These are phyloP conservation scores for Pseudopleuronectes americanus DNA, from an alignment of 2,797 vertebrate species.

Conservation along the genomic window DNA sequence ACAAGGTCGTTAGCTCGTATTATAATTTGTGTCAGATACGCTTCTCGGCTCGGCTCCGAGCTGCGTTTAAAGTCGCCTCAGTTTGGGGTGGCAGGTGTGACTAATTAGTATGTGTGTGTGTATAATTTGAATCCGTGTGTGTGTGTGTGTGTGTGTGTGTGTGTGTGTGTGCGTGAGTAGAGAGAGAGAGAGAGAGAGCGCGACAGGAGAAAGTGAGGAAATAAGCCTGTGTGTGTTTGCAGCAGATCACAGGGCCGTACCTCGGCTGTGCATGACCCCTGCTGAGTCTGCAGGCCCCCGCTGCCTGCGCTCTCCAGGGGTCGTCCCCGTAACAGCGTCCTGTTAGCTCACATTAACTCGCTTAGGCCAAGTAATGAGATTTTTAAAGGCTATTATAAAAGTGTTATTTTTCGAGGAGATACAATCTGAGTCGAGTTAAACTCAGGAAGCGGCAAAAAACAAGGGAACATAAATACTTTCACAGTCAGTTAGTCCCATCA, in stretches of 20 bases:
- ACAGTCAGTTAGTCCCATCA: conserved; percentile 51
- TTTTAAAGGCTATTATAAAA: conserved; percentile 59
- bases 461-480: conserved; percentile 46
- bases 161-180: conserved; percentile 29
- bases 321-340: conserved; percentile 25
- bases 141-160: conserved; percentile 44
- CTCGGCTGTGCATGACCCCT: conserved; percentile 34
- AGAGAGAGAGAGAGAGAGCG: conserved; percentile 13
- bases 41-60: conserved; percentile 36
- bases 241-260: conserved; percentile 28
- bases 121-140: conserved; percentile 32
- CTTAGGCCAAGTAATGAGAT: conserved; percentile 43
- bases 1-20: conserved; percentile 36
- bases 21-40: conserved; percentile 47
- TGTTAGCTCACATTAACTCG: conserved; percentile 20
- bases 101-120: conserved; percentile 54
- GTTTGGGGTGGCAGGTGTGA: conserved; percentile 53
- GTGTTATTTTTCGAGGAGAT: conserved; percentile 53
- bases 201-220: conserved; percentile 13
- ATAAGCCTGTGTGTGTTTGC: conserved; percentile 17
- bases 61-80: conserved; percentile 36
- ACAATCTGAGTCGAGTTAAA: conserved; percentile 59
- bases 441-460: conserved; percentile 44
- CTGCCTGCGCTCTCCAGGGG: conserved; percentile 41
- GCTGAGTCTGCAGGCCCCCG: conserved; percentile 27